Conservation (phyloP, 2,888 invertebrate species). For the Aproaerema taeniolella region DNA sequence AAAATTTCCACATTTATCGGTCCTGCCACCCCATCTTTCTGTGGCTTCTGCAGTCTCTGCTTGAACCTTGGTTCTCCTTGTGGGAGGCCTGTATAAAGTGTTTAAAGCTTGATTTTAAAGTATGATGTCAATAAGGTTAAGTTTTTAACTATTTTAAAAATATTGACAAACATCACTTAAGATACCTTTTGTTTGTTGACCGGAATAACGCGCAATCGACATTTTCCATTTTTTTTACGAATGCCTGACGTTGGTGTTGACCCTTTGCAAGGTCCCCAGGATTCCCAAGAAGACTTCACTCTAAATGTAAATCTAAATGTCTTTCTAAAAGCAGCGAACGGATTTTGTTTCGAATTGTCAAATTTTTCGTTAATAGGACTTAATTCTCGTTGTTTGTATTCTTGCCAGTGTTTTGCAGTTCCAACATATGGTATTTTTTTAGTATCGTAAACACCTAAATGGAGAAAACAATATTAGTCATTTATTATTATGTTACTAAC, state of each 20-base stretch:
- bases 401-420: slow-evolving; percentile 63
- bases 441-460: slow-evolving; percentile 18
- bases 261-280: slow-evolving; percentile 72
- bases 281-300: slow-evolving; percentile 67
- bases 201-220: slow-evolving; percentile 43
- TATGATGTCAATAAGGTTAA: no score
- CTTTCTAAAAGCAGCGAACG: slow-evolving; percentile 53
- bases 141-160: no score
- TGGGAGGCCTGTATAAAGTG: no score
- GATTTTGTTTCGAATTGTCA: slow-evolving; percentile 46
- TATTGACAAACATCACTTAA: no score
- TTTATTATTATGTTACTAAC: no score
- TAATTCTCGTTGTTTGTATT: slow-evolving; percentile 62
- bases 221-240: slow-evolving; percentile 63
- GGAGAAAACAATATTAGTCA: no score
- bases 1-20: no score
- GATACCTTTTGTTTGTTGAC: neutral
- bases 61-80: no score
- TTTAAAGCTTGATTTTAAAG: no score
- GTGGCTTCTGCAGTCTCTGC: no score
- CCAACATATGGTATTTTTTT: slow-evolving; percentile 41
- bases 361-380: slow-evolving; percentile 62
- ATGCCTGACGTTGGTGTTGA: slow-evolving; percentile 44
- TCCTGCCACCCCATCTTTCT: no score
- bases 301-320: slow-evolving; percentile 52